Evolutionary conservation across 2,888 invertebrate species (phyloP).

Genomic region (Drosophila pullipes): DNA sequence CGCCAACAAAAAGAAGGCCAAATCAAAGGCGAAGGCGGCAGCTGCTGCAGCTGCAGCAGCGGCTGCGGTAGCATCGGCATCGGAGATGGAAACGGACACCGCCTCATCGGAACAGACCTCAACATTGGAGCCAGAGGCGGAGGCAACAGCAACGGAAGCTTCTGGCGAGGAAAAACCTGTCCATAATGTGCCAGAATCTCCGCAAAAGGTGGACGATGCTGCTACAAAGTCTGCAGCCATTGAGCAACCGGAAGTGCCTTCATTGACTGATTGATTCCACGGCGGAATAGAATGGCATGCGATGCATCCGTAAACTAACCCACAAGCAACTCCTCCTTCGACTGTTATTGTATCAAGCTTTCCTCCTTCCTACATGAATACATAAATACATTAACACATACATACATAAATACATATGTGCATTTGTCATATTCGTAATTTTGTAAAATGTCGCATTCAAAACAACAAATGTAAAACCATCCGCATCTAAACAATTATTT

Average conservation of each 20-base stretch:
- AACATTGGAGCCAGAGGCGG: not conserved
- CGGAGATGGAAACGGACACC: constrained; percentile 8
- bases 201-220: constrained; percentile 8
- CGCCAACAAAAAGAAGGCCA: constrained; percentile 69
- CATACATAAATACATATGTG: constrained; percentile 19
- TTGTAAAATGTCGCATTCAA: constrained; percentile 33
- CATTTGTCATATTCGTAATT: constrained; percentile 57
- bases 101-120: constrained; percentile 10
- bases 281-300: constrained; percentile 30
- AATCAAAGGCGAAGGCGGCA: constrained; percentile 74
- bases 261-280: constrained; percentile 45
- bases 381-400: not conserved
- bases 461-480: constrained; percentile 5
- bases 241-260: constrained; percentile 56
- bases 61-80: constrained; percentile 8
- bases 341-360: not conserved
- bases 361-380: not conserved
- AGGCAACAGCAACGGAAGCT: constrained; percentile 9
- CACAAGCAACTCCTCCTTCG: constrained; percentile 4
- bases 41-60: constrained; percentile 62
- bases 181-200: constrained; percentile 25
- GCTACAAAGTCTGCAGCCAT: not conserved
- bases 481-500: constrained; percentile 56
- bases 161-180: constrained; percentile 9
- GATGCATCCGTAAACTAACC: not conserved